Percentiles rank a stretch among this genome's conserved stretches.
phyloP scores from a whole-genome alignment of 2,113 vertebrate species.

The Cryptotis parvus region DNA sequence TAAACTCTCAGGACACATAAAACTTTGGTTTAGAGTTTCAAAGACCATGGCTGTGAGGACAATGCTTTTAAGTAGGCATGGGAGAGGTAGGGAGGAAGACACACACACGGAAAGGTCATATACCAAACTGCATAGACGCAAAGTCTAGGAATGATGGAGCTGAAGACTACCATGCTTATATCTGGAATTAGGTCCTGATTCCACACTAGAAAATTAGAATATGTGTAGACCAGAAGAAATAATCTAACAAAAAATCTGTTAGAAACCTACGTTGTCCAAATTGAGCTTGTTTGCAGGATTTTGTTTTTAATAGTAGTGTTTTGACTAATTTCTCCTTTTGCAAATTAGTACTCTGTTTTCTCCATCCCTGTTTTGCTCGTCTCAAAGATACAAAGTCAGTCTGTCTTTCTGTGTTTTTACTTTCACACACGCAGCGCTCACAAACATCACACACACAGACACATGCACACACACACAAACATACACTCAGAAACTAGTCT shows the following conservation, averaged over 20 bases:
- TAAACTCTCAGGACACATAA: background rate
- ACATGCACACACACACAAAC: background rate
- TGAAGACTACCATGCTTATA: background rate
- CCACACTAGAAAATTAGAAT: constrained; percentile 30
- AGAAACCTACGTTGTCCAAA: background rate
- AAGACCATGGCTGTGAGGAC: background rate
- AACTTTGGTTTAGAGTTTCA: background rate
- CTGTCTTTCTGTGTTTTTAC: background rate
- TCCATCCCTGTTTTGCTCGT: constrained; percentile 14
- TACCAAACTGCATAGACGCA: background rate
- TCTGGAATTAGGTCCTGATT: constrained; percentile 16
- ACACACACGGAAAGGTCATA: background rate
- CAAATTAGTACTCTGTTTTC: background rate
- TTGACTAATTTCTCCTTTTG: background rate
- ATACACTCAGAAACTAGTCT: background rate
- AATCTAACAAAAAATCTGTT: background rate
- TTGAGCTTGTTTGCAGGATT: background rate
- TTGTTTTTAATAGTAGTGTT: background rate
- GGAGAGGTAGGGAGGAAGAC: background rate
- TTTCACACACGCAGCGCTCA: background rate
- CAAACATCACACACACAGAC: background rate
- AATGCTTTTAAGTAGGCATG: rapidly evolving
- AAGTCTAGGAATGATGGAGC: background rate
- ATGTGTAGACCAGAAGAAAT: background rate
- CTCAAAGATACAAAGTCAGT: background rate